A percentile compares a stretch with the other conserved stretches of the same genome.
Evolutionary conservation across 2,888 invertebrate genomes (phyloP).

Genomic region (Drosophila ustulata): DNA sequence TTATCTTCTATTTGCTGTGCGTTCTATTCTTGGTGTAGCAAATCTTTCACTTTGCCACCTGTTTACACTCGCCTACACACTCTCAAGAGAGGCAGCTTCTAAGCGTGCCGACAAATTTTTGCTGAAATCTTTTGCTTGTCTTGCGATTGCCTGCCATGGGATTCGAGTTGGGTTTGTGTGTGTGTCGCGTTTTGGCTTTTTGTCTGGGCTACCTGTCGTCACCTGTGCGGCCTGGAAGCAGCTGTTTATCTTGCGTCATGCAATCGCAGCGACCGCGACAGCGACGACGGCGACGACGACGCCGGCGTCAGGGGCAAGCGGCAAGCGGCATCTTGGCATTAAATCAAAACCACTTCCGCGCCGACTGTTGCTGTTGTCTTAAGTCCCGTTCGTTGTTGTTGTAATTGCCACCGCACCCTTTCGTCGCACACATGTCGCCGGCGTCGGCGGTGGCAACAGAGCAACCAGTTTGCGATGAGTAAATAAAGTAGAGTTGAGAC

Average conservation of each 20-base stretch:
- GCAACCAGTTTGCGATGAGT: slow-evolving; percentile 58
- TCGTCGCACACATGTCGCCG: slow-evolving; percentile 30
- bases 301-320: slow-evolving; percentile 10
- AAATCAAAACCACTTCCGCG: slow-evolving; percentile 77
- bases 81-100: slow-evolving; percentile 10
- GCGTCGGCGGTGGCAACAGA: slow-evolving; percentile 25
- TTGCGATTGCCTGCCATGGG: neutral
- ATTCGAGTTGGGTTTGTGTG: neutral
- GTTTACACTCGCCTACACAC: slow-evolving; percentile 39
- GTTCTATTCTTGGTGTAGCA: slow-evolving; percentile 3
- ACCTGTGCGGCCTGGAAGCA: slow-evolving; percentile 65
- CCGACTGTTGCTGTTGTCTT: slow-evolving; percentile 44
- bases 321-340: slow-evolving; percentile 55
- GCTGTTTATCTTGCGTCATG: slow-evolving; percentile 61
- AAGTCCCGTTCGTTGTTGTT: slow-evolving; percentile 27
- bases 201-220: slow-evolving; percentile 57
- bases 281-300: slow-evolving; percentile 29
- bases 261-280: slow-evolving; percentile 1
- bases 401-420: slow-evolving; percentile 51
- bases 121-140: slow-evolving; percentile 7
- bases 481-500: slow-evolving; percentile 47
- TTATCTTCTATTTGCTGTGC: slow-evolving; percentile 3
- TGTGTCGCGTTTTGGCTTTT: neutral
- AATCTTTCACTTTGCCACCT: slow-evolving; percentile 38
- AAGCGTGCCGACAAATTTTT: slow-evolving; percentile 42